Conservation (phyloP, 2,113 vertebrate genomes). For the Pan paniscus region DNA sequence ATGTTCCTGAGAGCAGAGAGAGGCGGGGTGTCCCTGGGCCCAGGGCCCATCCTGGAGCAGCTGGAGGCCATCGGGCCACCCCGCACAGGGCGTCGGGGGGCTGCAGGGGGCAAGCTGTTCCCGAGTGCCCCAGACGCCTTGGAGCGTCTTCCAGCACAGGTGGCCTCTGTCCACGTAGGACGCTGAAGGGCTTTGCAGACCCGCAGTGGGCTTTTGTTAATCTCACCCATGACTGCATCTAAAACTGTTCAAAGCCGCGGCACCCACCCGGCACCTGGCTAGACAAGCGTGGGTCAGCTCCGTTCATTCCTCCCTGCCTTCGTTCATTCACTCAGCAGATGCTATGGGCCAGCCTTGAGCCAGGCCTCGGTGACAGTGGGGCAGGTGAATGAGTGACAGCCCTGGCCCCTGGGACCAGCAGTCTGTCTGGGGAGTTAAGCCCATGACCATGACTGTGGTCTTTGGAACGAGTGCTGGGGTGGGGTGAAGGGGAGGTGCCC, state of each 20-base stretch:
- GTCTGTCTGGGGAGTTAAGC: background rate
- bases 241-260: fast-evolving
- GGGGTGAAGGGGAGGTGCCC: background rate
- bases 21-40: background rate
- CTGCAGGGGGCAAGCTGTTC: background rate
- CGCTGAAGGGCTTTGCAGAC: fast-evolving
- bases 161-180: fast-evolving
- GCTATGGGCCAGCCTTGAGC: fast-evolving
- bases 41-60: too few species aligned
- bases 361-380: background rate
- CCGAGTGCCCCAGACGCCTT: fast-evolving
- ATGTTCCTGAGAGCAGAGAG: background rate
- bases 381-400: background rate
- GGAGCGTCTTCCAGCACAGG: fast-evolving
- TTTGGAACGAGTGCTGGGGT: fast-evolving
- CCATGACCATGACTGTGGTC: background rate
- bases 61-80: background rate
- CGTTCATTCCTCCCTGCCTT: fast-evolving
- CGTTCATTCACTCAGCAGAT: fast-evolving
- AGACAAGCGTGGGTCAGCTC: fast-evolving
- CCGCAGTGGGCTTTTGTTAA: fast-evolving
- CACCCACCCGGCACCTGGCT: fast-evolving
- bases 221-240: fast-evolving
- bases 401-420: fast-evolving
- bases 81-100: fast-evolving